A percentile compares a stretch with the other conserved stretches of the same genome.
Evolutionary conservation across 2,113 vertebrate genomes (phyloP).

Genomic region (Urocolius indicus): DNA sequence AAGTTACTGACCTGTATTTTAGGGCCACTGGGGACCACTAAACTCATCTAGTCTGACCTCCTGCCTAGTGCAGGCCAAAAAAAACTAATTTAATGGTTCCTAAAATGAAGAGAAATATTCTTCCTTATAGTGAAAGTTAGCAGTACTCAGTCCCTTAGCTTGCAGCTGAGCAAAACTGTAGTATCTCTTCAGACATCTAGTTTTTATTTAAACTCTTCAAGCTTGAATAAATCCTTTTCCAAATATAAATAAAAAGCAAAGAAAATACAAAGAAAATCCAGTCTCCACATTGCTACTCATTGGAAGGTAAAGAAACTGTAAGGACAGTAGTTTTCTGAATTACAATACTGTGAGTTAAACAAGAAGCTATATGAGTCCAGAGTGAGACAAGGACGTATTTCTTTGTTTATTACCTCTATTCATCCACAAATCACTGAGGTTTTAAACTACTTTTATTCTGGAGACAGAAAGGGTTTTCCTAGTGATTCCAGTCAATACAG

Average conservation of each 20-base stretch:
- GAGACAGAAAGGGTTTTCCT: background rate
- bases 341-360: background rate
- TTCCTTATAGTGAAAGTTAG: background rate
- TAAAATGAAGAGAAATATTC: background rate
- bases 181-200: background rate
- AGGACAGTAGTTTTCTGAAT: background rate
- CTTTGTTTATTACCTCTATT: background rate
- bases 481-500: background rate
- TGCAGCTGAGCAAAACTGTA: background rate
- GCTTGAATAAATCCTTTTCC: background rate
- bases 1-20: background rate
- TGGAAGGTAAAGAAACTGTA: background rate
- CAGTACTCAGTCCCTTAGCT: background rate
- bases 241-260: background rate
- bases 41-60: background rate
- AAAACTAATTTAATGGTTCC: background rate
- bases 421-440: background rate
- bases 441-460: background rate
- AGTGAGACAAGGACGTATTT: background rate
- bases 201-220: background rate
- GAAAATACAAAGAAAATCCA: background rate
- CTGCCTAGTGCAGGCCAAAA: background rate
- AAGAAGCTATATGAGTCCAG: background rate
- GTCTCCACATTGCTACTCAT: background rate
- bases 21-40: background rate